These are phyloP conservation scores for Magallana gigas DNA, from an alignment of 1,140 invertebrate genomes.

Conservation along the genomic window DNA sequence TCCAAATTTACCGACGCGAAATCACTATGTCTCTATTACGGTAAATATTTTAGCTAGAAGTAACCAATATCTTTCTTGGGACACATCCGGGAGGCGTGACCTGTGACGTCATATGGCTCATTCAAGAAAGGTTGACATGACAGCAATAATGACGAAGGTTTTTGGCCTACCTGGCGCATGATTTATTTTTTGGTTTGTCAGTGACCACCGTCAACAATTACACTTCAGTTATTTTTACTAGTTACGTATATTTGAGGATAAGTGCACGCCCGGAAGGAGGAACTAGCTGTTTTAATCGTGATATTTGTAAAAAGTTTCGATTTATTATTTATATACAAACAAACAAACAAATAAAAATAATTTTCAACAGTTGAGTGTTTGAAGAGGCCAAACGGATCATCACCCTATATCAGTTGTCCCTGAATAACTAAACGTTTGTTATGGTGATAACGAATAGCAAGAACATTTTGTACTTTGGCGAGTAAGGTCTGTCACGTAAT, in stretches of 20 bases:
- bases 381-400: no score
- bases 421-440: background rate
- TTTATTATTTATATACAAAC: background rate
- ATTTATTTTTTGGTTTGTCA: conserved; percentile 14
- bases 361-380: no score
- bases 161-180: background rate
- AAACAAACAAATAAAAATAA: background rate
- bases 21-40: background rate
- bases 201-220: conserved; percentile 12
- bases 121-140: conserved; percentile 23
- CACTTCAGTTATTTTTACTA: background rate
- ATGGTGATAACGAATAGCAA: background rate
- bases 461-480: background rate
- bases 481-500: background rate
- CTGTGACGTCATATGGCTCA: background rate
- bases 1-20: background rate
- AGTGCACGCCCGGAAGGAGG: background rate
- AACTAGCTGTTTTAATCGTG: conserved; percentile 6
- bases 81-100: conserved; percentile 33
- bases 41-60: background rate
- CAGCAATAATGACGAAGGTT: conserved; percentile 17
- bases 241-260: conserved; percentile 12
- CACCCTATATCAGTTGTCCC: no score
- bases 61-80: conserved; percentile 18
- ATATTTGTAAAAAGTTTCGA: background rate